Evolutionary conservation across 2,113 vertebrate species (phyloP).

Genomic region (Sceloporus undulatus): DNA sequence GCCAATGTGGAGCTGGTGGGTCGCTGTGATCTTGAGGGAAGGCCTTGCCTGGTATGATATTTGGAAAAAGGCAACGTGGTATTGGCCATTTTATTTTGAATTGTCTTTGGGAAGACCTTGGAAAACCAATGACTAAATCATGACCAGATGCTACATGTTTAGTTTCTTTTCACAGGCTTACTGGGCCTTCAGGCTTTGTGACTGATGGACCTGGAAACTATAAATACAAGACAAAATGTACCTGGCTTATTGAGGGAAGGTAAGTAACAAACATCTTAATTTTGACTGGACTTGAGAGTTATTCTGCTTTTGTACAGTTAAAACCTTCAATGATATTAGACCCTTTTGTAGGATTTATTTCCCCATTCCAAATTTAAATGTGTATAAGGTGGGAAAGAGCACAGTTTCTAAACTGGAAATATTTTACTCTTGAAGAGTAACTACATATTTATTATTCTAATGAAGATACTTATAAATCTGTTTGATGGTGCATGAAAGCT

Average conservation of each 20-base stretch:
- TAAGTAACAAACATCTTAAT: slow-evolving; percentile 75
- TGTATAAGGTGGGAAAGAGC: neutral
- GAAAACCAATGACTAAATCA: neutral
- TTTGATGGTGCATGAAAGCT: neutral
- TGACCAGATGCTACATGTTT: slow-evolving; percentile 16
- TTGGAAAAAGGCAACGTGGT: neutral
- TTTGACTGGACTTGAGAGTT: neutral
- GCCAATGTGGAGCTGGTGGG: no score
- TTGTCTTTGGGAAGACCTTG: neutral
- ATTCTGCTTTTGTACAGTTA: neutral
- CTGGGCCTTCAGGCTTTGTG: slow-evolving; percentile 89
- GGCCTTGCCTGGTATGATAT: neutral
- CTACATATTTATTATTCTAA: neutral
- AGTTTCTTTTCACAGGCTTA: slow-evolving; percentile 82
- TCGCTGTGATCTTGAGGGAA: no score
- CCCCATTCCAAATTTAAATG: no score
- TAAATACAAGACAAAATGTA: slow-evolving; percentile 99
- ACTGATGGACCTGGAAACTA: slow-evolving; percentile 97
- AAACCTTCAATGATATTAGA: neutral
- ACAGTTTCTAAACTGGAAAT: neutral
- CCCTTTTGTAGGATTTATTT: neutral
- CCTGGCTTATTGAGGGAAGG: slow-evolving; percentile 98
- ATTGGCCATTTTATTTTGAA: neutral
- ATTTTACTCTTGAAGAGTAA: neutral
- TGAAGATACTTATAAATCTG: neutral